Percentiles rank a stretch among this genome's conserved stretches.
Evolutionary conservation across 2,888 invertebrate species (phyloP).

Genomic region (Amorpha juglandis): DNA sequence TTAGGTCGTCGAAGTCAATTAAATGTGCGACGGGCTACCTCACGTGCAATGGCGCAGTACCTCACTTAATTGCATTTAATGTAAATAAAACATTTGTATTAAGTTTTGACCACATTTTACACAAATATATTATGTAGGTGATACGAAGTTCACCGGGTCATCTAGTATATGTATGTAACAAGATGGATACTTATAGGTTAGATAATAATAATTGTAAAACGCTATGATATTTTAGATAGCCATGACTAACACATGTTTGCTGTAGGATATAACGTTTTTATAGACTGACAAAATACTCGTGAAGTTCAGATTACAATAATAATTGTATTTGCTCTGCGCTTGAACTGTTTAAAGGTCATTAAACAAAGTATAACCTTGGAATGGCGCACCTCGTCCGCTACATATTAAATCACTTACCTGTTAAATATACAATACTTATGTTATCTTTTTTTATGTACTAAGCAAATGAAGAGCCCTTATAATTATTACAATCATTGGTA

Average conservation of each 20-base stretch:
- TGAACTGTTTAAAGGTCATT: constrained; percentile 55
- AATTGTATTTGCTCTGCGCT: constrained; percentile 22
- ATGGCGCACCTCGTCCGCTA: constrained; percentile 50
- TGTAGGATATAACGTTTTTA: neutral
- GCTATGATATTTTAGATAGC: neutral
- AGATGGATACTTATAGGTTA: too few relatives aligned
- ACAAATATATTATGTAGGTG: too few relatives aligned
- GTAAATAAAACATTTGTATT: too few relatives aligned
- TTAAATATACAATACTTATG: constrained; percentile 7
- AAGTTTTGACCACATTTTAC: too few relatives aligned
- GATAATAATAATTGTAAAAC: neutral
- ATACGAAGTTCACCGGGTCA: too few relatives aligned
- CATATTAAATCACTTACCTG: constrained; percentile 32
- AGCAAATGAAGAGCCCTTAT: neutral
- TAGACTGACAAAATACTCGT: constrained; percentile 10
- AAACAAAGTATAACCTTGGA: constrained; percentile 59
- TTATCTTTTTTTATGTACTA: neutral
- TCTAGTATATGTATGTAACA: too few relatives aligned
- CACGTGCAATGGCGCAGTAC: too few relatives aligned
- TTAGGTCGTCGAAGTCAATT: too few relatives aligned
- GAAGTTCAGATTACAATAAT: constrained; percentile 7
- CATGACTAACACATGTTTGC: neutral
- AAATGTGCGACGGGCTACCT: too few relatives aligned
- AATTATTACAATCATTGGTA: neutral
- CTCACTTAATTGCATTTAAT: too few relatives aligned